A percentile compares a stretch with the other conserved stretches of the same genome.
Conservation (phyloP, 2,888 invertebrate species). For the Masnerella sp. region DNA sequence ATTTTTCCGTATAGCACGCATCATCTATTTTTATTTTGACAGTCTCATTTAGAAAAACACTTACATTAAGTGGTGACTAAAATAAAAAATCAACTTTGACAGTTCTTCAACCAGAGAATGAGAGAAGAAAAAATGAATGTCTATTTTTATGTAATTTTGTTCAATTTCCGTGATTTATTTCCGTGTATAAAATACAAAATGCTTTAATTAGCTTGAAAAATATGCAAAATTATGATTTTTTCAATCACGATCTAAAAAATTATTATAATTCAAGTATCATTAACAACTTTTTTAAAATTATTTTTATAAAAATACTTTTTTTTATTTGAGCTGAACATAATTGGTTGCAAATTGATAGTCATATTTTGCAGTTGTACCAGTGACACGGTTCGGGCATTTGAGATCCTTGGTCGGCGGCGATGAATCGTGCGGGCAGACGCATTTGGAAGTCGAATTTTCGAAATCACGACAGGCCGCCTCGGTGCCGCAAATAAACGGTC, state of each 20-base stretch:
- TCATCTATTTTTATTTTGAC: conserved; percentile 38
- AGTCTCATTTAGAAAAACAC: conserved; percentile 40
- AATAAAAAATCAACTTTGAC: conserved; percentile 40
- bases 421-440: conserved; percentile 84
- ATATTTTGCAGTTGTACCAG: no score
- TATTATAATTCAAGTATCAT: no score
- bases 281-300: no score
- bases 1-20: no score
- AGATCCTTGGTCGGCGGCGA: conserved; percentile 81
- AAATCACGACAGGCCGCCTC: conserved; percentile 82
- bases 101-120: conserved; percentile 22
- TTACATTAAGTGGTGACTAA: conserved; percentile 28
- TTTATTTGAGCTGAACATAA: no score
- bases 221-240: no score
- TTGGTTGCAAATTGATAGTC: no score
- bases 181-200: no score
- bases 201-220: no score
- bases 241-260: no score
- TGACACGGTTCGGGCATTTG: conserved; percentile 81
- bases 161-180: not conserved
- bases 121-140: conserved; percentile 11
- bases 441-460: conserved; percentile 80
- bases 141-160: conserved; percentile 35
- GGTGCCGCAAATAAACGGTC: conserved; percentile 80
- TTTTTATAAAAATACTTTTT: no score